Percentiles rank a stretch among this genome's conserved stretches.
phyloP scores from a whole-genome alignment of 2,888 invertebrate genomes.

The Scrobipalpa atriplicella region DNA sequence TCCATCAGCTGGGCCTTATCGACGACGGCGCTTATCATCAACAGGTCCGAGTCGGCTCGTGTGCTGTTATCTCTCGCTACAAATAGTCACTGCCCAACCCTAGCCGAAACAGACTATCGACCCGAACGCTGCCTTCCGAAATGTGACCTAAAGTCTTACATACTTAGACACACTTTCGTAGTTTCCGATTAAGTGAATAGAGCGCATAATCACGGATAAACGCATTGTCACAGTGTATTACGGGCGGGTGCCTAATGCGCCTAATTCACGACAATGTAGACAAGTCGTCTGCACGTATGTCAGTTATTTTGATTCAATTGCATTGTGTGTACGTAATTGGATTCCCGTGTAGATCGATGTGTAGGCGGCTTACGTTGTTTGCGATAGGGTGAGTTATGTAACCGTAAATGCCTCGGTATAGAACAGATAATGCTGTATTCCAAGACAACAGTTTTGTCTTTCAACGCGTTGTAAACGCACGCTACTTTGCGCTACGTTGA shows the following conservation, averaged over 20 bases:
- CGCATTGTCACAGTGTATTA: conserved; percentile 77
- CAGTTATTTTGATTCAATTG: conserved; percentile 35
- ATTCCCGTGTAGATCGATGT: conserved; percentile 23
- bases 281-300: conserved; percentile 59
- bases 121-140: conserved; percentile 34
- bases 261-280: conserved; percentile 78
- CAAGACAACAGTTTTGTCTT: conserved; percentile 15
- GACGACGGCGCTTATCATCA: conserved; percentile 80
- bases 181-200: conserved; percentile 38
- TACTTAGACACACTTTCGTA: conserved; percentile 39
- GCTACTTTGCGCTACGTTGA: neutral
- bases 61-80: conserved; percentile 80
- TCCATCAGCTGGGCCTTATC: conserved; percentile 78
- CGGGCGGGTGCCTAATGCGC: conserved; percentile 72
- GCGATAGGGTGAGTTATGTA: conserved; percentile 11
- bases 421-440: conserved; percentile 12
- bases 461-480: neutral
- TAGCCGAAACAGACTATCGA: conserved; percentile 49
- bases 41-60: conserved; percentile 78
- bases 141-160: conserved; percentile 30
- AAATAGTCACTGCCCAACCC: conserved; percentile 64
- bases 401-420: neutral
- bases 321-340: conserved; percentile 25
- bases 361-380: conserved; percentile 14
- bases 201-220: conserved; percentile 70